Evolutionary conservation across 2,113 vertebrate species (phyloP), one percentile per base, ranked within the genome.

Genomic region (Campylomormyrus tamandua): DNA sequence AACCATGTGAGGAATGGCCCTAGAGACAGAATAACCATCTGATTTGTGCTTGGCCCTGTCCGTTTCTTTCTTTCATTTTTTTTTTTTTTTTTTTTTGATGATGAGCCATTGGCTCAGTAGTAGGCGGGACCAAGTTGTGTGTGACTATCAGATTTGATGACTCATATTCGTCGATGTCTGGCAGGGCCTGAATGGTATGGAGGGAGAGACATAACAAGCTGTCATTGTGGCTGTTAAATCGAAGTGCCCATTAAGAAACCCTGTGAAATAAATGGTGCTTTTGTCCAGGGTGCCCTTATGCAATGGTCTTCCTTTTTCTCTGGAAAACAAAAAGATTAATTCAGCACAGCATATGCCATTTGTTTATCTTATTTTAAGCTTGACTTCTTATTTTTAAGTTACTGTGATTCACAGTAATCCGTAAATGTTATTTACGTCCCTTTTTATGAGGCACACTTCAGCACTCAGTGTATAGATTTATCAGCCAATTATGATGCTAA

Each of bases 191-290:
- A 87, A 35, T 87, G 49, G 15, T 39, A 35, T 2, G 13, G 6
- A 87, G 50, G 17, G 50, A n/a, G 85, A 87, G n/a, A 27, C 84
- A 86, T 86, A 87, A 53, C 85, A 87, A 87, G 31, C 49, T 53
- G 85, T 50, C 84, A 86, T 56, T 53, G 85, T 53, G 50, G 24
- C 50, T 53, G 50, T 31, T 52, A 21, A 15, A 35, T 87, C 2
- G 31, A 39, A 31, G 17, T 53, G 27, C 50, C 85, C 50, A 21
- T 35, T 87, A 84, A 84, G 83, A 84, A 84, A 53, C 50, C 83
- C 83, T 53, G 49, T 39, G 50, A 15, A 56, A 87, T 24, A 83
- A 42, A 83, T 48, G 19, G 17, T 24, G 50, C 50, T 52, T 87
- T 27, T 27, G 49, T 53, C 85, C n/a, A 35, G 31, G 31, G 10